Conservation (phyloP, 2,797 vertebrate species). For the Psittacula derbiana region DNA sequence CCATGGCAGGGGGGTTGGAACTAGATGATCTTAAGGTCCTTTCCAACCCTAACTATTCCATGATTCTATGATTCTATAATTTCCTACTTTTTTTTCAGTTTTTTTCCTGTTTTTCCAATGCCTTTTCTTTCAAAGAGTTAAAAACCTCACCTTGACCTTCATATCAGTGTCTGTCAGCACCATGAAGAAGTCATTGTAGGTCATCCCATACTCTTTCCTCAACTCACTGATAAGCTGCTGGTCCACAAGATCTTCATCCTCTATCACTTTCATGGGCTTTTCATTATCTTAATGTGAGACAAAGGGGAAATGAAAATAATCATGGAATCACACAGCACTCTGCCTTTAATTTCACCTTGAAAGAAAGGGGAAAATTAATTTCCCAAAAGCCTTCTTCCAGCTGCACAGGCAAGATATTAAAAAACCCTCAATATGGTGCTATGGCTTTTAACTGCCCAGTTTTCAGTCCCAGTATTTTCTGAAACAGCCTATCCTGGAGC, state of each 20-base stretch:
- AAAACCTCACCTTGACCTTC: conserved; percentile 86
- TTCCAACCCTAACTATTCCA: no score
- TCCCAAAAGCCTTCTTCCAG: neutral
- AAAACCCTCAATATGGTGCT: neutral
- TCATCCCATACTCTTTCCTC: conserved; percentile 93
- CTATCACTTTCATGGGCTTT: conserved; percentile 92
- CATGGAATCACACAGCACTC: neutral
- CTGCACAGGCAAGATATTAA: neutral
- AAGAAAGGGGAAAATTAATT: neutral
- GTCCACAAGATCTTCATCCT: conserved; percentile 91
- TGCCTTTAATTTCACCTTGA: neutral
- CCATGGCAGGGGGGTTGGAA: no score
- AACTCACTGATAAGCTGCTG: conserved; percentile 92
- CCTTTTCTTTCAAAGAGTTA: neutral
- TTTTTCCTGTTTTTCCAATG: neutral
- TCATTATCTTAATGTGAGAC: conserved; percentile 86
- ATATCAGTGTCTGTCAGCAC: conserved; percentile 93
- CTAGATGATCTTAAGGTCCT: no score
- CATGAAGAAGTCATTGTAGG: conserved; percentile 96
- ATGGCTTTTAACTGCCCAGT: neutral
- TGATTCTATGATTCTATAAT: neutral
- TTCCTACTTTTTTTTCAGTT: neutral
- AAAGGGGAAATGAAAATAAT: conserved; percentile 39
- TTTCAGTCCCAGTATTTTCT: neutral
- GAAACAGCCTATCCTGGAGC: neutral